Percentiles rank a stretch among this genome's conserved stretches.
phyloP scores from a whole-genome alignment of 2,888 invertebrate genomes.

The Melieria picta region DNA sequence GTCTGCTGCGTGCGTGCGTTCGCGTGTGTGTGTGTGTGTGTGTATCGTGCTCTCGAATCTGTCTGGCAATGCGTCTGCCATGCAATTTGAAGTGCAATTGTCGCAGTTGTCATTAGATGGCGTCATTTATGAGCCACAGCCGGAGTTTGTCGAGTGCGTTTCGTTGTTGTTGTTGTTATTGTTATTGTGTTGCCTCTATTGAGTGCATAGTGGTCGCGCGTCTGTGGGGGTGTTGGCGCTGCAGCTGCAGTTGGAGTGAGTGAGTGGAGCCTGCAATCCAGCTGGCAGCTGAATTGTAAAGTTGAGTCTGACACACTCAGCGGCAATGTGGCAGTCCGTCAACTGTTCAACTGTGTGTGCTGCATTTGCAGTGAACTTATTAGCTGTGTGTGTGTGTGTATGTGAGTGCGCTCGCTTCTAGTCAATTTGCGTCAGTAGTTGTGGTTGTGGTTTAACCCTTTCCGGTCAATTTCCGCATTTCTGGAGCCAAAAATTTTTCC shows the following conservation, averaged over 20 bases:
- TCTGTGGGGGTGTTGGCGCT: too few relatives aligned
- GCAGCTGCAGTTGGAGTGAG: too few relatives aligned
- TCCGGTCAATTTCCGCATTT: too few relatives aligned
- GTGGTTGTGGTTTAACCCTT: too few relatives aligned
- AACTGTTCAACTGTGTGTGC: background rate
- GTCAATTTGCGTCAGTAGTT: background rate
- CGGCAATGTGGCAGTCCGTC: background rate
- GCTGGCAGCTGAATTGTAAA: too few relatives aligned
- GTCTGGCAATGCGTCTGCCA: slow-evolving; percentile 36
- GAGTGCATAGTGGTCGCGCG: too few relatives aligned
- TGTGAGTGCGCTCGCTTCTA: slow-evolving; percentile 9
- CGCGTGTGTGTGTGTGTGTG: background rate
- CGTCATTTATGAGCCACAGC: slow-evolving; percentile 32
- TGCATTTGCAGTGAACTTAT: background rate
- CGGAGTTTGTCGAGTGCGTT: background rate
- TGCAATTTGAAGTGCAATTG: slow-evolving; percentile 34
- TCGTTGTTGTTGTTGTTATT: too few relatives aligned
- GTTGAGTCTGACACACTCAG: background rate
- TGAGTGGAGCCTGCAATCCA: too few relatives aligned
- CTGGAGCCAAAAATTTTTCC: too few relatives aligned
- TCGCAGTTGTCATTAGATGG: slow-evolving; percentile 34
- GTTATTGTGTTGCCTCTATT: too few relatives aligned
- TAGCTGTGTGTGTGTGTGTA: background rate
- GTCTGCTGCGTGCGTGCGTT: background rate
- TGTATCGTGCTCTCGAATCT: slow-evolving; percentile 30